Conservation (phyloP, 1,140 invertebrate genomes). For the Lerema accius region DNA sequence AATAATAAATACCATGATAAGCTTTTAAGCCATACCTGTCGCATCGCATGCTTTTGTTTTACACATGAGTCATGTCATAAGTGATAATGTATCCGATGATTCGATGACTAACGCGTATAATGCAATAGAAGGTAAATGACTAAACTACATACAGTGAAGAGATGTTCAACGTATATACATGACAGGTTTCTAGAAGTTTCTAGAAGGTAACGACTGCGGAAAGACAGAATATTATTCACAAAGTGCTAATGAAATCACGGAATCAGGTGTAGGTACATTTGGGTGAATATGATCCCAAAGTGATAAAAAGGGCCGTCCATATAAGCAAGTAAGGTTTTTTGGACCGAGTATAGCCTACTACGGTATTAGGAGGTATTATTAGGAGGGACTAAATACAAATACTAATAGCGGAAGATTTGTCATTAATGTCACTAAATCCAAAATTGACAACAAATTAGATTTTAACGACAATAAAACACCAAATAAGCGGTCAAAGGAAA, state of each 20-base stretch:
- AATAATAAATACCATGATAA: slow-evolving; percentile 16
- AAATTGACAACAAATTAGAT: not conserved
- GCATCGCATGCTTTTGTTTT: slow-evolving; percentile 40
- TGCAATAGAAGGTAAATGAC: slow-evolving; percentile 44
- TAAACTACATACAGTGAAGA: slow-evolving; percentile 53
- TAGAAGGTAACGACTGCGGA: slow-evolving; percentile 53
- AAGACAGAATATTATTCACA: slow-evolving; percentile 77
- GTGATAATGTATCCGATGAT: slow-evolving; percentile 28
- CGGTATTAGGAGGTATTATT: not conserved
- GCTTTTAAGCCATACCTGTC: slow-evolving; percentile 11
- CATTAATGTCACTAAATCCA: not conserved
- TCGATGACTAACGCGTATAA: slow-evolving; percentile 32
- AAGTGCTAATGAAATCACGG: slow-evolving; percentile 70
- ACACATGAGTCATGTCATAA: slow-evolving; percentile 36
- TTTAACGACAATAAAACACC: not conserved
- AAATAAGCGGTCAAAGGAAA: not conserved
- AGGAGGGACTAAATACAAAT: not conserved
- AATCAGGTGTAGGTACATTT: slow-evolving; percentile 40
- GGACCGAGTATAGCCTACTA: too few species aligned
- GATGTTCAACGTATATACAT: slow-evolving; percentile 57
- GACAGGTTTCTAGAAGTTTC: slow-evolving; percentile 45
- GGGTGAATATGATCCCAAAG: slow-evolving; percentile 41
- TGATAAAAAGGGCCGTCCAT: slow-evolving; percentile 35
- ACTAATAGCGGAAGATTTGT: not conserved
- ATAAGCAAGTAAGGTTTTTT: too few species aligned